Evolutionary conservation across 1,140 invertebrate species (phyloP).

Genomic region (Scaptomyza montana): DNA sequence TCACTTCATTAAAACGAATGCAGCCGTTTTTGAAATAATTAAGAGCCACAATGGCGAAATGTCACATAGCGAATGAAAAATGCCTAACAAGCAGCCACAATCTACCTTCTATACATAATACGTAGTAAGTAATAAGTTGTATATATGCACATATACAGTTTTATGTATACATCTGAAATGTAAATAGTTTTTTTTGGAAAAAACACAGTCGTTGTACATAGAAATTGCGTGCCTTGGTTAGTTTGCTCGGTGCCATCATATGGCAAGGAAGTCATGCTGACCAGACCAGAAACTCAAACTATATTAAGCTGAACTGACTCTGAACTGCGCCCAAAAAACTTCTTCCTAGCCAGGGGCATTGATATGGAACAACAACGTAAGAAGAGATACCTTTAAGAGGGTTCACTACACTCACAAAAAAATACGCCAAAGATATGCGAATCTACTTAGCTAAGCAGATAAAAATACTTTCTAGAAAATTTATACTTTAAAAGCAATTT

Average conservation of each 20-base stretch:
- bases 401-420: constrained; percentile 8
- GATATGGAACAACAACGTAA: constrained; percentile 44
- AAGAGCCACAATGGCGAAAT: constrained; percentile 81
- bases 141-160: background rate
- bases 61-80: constrained; percentile 80
- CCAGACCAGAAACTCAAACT: constrained; percentile 62
- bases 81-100: constrained; percentile 69
- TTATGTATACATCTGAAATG: constrained; percentile 15
- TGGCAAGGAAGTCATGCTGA: constrained; percentile 60
- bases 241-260: constrained; percentile 19
- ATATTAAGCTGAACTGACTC: constrained; percentile 42
- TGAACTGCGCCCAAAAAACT: constrained; percentile 24
- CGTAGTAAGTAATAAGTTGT: background rate
- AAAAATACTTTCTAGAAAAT: no score
- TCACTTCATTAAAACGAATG: constrained; percentile 83
- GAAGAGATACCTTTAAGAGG: background rate
- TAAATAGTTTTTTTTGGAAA: constrained; percentile 39
- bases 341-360: constrained; percentile 37
- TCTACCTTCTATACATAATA: constrained; percentile 48
- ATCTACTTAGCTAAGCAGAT: no score
- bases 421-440: background rate
- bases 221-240: constrained; percentile 41
- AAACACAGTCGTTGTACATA: constrained; percentile 35
- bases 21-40: constrained; percentile 81
- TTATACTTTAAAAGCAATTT: no score